These are phyloP conservation scores for Pantherophis guttatus DNA, from an alignment of 2,113 vertebrate species.

Conservation along the genomic window DNA sequence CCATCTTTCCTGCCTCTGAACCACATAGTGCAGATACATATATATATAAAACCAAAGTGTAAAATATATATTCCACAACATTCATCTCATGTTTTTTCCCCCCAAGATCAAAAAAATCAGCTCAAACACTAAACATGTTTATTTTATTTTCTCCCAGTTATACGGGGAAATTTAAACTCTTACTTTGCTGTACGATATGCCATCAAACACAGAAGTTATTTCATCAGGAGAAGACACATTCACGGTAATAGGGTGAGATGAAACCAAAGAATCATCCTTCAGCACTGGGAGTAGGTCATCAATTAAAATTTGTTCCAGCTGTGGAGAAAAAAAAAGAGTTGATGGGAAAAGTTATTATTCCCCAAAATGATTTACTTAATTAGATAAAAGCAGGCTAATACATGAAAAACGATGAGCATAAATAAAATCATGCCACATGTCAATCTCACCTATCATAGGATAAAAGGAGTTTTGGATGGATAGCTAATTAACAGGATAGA, in stretches of 20 bases:
- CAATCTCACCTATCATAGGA: background rate
- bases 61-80: background rate
- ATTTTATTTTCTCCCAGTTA: background rate
- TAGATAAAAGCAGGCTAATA: background rate
- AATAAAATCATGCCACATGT: background rate
- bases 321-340: conserved; percentile 38
- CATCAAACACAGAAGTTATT: conserved; percentile 97
- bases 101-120: background rate
- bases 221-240: conserved; percentile 84
- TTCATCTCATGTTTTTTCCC: background rate
- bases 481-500: background rate
- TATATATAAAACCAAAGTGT: rapidly evolving
- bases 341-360: background rate
- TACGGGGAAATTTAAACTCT: background rate
- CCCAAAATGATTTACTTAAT: background rate
- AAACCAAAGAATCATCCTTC: conserved; percentile 85
- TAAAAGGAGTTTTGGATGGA: background rate
- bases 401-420: background rate
- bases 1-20: background rate
- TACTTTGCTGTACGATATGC: conserved; percentile 97
- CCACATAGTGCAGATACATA: background rate
- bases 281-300: conserved; percentile 89
- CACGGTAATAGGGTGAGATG: conserved; percentile 91
- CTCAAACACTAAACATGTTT: background rate
- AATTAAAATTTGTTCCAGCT: conserved; percentile 88